Conservation (phyloP, 2,888 invertebrate genomes). For the Drosophila longiperda region DNA sequence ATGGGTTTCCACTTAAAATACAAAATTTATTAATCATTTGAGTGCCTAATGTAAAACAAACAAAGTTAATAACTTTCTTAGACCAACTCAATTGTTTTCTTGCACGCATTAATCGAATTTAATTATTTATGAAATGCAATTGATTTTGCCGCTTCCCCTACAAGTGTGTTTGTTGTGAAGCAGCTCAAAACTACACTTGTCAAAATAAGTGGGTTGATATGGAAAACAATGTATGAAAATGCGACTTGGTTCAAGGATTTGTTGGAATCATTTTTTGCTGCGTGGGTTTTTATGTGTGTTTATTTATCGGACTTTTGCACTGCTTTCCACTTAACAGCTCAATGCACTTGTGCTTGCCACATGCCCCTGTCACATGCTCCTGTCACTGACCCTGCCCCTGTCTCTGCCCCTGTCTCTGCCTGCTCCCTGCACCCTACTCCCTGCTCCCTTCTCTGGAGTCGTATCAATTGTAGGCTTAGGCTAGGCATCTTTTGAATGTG, state of each 20-base stretch:
- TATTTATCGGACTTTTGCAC: slow-evolving; percentile 33
- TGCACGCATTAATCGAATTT: slow-evolving; percentile 28
- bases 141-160: neutral
- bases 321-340: slow-evolving; percentile 51
- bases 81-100: neutral
- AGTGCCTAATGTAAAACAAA: neutral
- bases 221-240: neutral
- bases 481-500: slow-evolving; percentile 19
- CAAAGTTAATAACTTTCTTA: neutral
- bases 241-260: neutral
- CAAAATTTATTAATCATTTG: neutral
- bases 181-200: slow-evolving; percentile 8
- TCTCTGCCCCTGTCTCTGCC: neutral
- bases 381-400: too few relatives aligned
- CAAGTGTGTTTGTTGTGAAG: slow-evolving; percentile 4
- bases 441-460: neutral
- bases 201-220: neutral
- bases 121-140: slow-evolving; percentile 32
- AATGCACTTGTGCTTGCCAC: slow-evolving; percentile 45
- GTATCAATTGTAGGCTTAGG: slow-evolving; percentile 45
- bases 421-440: slow-evolving; percentile 11
- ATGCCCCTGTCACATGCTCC: neutral
- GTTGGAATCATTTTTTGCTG: slow-evolving; percentile 6
- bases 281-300: slow-evolving; percentile 8
- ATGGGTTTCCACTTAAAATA: neutral